phyloP scores from a whole-genome alignment of 2,888 invertebrate genomes.

The Andrena dorsata region DNA sequence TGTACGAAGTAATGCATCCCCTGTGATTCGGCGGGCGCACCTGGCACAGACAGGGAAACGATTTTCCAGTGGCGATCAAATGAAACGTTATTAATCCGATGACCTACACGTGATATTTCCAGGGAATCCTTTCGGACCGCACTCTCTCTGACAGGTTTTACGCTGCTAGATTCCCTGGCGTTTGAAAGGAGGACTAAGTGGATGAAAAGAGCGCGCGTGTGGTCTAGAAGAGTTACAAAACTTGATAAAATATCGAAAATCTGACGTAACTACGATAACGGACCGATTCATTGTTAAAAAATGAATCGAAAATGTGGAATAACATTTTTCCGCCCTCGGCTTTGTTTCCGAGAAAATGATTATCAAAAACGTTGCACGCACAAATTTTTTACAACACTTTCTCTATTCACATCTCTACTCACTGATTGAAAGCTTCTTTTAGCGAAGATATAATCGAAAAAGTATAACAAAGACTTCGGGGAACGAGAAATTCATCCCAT shows the following conservation, averaged over 20 bases:
- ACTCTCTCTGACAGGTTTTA: neutral
- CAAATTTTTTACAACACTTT: neutral
- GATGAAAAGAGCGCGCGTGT: neutral
- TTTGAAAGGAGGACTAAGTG: neutral
- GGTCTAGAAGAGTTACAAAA: neutral
- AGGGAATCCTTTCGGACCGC: neutral
- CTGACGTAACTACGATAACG: neutral
- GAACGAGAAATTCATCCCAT: no score
- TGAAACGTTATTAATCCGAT: conserved; percentile 49
- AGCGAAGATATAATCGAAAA: no score
- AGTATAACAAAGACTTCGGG: no score
- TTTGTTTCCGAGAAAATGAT: neutral
- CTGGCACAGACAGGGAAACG: conserved; percentile 34
- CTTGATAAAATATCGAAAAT: neutral
- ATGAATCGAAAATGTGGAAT: neutral
- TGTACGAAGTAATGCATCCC: conserved; percentile 20
- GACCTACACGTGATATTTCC: conserved; percentile 3
- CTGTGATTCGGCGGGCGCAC: conserved; percentile 31
- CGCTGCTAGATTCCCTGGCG: neutral
- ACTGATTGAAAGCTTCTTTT: no score
- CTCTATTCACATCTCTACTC: neutral
- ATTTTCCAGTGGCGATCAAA: conserved; percentile 26
- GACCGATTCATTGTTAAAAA: neutral
- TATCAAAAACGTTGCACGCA: neutral
- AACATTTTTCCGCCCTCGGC: no score